Evolutionary conservation across 2,113 vertebrate species (phyloP).

Genomic region (Rhynchomys soricoides): DNA sequence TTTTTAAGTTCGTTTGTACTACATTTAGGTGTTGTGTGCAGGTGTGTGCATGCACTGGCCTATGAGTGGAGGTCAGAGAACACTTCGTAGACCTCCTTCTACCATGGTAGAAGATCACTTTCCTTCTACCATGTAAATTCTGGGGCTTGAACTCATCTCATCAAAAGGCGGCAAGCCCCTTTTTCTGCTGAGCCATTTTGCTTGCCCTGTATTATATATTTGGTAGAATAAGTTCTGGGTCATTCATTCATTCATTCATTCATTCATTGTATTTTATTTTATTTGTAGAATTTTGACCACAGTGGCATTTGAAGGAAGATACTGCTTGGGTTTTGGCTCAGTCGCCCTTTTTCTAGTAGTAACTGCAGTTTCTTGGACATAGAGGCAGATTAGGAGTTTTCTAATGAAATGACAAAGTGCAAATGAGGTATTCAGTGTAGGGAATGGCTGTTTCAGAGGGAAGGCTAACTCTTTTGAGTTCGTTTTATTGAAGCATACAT

Average conservation of each 20-base stretch:
- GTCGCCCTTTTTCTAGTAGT: not conserved
- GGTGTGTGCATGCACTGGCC: not conserved
- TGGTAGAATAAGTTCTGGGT: not conserved
- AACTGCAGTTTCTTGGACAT: not conserved
- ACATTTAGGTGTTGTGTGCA: not conserved
- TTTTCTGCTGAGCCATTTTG: not conserved
- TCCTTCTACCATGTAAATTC: not conserved
- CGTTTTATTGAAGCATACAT: not conserved
- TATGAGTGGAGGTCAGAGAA: not conserved
- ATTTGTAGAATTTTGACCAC: conserved; percentile 7
- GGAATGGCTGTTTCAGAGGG: not conserved
- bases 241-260: not conserved
- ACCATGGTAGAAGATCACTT: too few relatives aligned
- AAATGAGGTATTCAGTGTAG: not conserved
- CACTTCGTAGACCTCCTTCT: too few relatives aligned
- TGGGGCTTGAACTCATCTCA: not conserved
- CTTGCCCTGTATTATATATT: not conserved
- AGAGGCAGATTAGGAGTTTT: conserved; percentile 17
- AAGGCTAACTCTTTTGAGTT: not conserved
- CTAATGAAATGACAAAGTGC: not conserved
- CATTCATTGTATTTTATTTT: not conserved
- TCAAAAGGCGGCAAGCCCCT: not conserved
- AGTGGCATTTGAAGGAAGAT: not conserved
- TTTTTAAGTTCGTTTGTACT: not conserved
- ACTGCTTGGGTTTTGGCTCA: not conserved